Conservation (phyloP, 2,797 vertebrate genomes). For the Megaceryle alcyon region DNA sequence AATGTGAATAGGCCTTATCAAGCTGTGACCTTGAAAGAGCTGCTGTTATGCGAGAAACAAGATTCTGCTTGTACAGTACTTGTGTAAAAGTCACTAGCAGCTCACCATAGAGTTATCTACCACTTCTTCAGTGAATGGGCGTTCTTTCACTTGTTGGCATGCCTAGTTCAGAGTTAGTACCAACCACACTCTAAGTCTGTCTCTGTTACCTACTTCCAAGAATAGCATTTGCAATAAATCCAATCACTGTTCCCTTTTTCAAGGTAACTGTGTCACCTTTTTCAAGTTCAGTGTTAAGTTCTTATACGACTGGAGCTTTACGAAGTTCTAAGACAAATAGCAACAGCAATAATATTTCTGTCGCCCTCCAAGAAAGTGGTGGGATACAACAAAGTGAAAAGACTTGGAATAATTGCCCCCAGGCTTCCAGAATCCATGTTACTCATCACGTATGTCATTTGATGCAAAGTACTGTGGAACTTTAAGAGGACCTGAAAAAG, state of each 20-base stretch:
- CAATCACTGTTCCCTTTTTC: not conserved
- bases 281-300: not conserved
- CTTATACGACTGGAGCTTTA: not conserved
- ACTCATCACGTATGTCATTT: not conserved
- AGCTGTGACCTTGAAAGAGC: conserved; percentile 37
- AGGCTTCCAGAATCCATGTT: not conserved
- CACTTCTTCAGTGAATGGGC: not conserved
- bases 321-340: not conserved
- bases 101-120: not conserved
- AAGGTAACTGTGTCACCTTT: not conserved
- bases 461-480: not conserved
- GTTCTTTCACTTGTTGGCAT: not conserved
- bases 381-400: not conserved
- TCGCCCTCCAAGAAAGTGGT: not conserved
- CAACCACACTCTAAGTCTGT: not conserved
- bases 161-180: not conserved
- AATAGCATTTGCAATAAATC: not conserved
- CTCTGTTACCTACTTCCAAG: not conserved
- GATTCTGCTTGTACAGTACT: not conserved
- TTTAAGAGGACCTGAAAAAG: not conserved
- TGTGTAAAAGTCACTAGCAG: not conserved
- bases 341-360: not conserved
- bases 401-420: not conserved
- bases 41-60: not conserved
- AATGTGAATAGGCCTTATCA: not conserved